These are phyloP conservation scores for Idris sp. DNA, from an alignment of 1,140 invertebrate genomes.

Conservation along the genomic window DNA sequence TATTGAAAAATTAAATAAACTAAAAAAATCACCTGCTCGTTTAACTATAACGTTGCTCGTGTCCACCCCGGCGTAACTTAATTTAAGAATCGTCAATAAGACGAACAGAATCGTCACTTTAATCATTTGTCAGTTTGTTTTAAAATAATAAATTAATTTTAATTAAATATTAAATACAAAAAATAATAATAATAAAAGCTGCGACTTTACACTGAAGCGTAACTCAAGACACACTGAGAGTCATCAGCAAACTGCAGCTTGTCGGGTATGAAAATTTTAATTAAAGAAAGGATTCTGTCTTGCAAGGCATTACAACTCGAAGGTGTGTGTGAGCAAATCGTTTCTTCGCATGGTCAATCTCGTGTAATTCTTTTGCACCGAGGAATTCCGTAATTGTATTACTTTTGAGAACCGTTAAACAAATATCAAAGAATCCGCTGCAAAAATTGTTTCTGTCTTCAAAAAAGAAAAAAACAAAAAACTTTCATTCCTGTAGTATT, in stretches of 20 bases:
- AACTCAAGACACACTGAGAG: conserved; percentile 46
- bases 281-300: conserved; percentile 64
- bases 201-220: too few relatives aligned
- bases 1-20: conserved; percentile 8
- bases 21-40: conserved; percentile 28
- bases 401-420: conserved; percentile 31
- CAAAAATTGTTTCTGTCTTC: too few relatives aligned
- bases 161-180: conserved; percentile 3
- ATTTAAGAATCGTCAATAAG: conserved; percentile 36
- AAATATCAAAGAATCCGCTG: conserved; percentile 12
- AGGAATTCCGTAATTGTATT: conserved; percentile 51
- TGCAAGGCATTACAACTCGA: conserved; percentile 34
- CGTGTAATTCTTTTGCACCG: conserved; percentile 35
- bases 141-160: too few relatives aligned
- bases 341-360: conserved; percentile 42
- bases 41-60: conserved; percentile 12
- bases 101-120: conserved; percentile 35
- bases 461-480: too few relatives aligned
- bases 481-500: too few relatives aligned
- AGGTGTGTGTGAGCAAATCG: conserved; percentile 38
- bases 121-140: conserved; percentile 49
- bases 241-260: conserved; percentile 55
- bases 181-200: too few relatives aligned
- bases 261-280: conserved; percentile 64
- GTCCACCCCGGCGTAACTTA: conserved; percentile 21